Conservation (phyloP, 2,113 vertebrate genomes). For the Oxyruncus cristatus region DNA sequence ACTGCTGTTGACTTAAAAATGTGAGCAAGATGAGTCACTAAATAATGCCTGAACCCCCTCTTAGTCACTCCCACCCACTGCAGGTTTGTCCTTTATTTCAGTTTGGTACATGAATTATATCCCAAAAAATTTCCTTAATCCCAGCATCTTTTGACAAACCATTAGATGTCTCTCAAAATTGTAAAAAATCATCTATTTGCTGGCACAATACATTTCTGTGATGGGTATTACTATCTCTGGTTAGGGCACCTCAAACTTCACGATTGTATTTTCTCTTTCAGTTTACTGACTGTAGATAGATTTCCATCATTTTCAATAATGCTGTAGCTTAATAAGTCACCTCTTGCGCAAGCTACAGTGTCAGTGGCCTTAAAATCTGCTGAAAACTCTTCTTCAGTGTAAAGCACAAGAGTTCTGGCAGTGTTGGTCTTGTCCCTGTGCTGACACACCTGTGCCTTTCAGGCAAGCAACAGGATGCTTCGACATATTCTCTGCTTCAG, state of each 20-base stretch:
- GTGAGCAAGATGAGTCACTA: not conserved
- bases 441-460: not conserved
- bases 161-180: not conserved
- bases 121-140: not conserved
- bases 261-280: not conserved
- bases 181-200: not conserved
- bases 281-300: not conserved
- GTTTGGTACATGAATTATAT: not conserved
- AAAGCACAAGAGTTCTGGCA: not conserved
- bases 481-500: not conserved
- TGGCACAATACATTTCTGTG: not conserved
- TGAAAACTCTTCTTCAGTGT: not conserved
- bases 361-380: not conserved
- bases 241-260: not conserved
- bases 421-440: not conserved
- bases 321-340: not conserved
- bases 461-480: not conserved
- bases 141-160: not conserved
- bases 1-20: not conserved
- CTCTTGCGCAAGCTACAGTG: not conserved
- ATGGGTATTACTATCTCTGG: not conserved
- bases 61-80: not conserved
- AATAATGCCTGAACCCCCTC: not conserved
- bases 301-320: not conserved
- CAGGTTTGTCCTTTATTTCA: not conserved